Evolutionary conservation across 2,888 invertebrate genomes (phyloP), one percentile per base, ranked within the genome.

Genomic region (Apamea crenata): DNA sequence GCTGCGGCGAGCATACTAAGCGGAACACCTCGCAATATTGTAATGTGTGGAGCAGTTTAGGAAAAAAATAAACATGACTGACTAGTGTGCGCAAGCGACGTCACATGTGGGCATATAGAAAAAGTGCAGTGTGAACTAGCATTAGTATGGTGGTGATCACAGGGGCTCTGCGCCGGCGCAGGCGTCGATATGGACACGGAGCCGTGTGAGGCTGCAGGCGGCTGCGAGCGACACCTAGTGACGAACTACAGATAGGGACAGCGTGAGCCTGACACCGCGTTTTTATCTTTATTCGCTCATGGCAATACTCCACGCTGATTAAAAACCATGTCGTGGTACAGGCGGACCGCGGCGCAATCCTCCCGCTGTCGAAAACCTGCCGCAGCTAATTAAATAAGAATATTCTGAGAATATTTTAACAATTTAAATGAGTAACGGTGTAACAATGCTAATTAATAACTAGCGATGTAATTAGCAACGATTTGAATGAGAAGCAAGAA

Each of bases 351-450:
- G 66, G 68, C 70, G 29, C 69, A 70, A 72, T 80, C 79, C 74
- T 81, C 59, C 77, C 76, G 76, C 83, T 81, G 78, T 88, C 81
- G 85, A 82, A 70, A 80, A 84, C 82, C 71, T 74, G 71, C 67
- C 71, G 69, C 78, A 80, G 74, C 84, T 87, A 88, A 90, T 86
- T 87, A 89, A 76, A 80, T 71, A 88, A 86, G 65, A 82, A 82
- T 85, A 82, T 85, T 85, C 86, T 88, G 83, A 81, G 90, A 89
- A 87, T 86, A 89, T 88, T 88, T 90, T 85, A 90, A 89, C 84
- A 89, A 89, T 89, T 90, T 87, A 85, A 90, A 90, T 89, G 83
- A 89, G 81, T 87, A 86, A 85, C 89, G 83, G 90, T 76, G 72
- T 56, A 81, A 84, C 84, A 84, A 89, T 86, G 87, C 80, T 89